These are phyloP conservation scores for Arctopsyche grandis DNA, from an alignment of 1,140 invertebrate species.

Conservation along the genomic window DNA sequence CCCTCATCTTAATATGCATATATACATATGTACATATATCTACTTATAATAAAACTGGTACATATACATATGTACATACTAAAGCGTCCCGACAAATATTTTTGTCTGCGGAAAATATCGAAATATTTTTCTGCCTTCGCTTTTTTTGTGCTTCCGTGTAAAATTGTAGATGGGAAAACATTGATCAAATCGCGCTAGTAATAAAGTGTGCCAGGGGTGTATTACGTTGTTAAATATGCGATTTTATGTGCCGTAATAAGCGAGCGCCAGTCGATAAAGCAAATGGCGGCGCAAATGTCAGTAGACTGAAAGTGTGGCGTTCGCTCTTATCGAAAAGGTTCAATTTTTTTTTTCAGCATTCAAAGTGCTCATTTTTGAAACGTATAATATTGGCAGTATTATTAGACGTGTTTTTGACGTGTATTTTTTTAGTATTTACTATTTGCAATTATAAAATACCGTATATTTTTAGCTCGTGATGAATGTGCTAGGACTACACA, in stretches of 20 bases:
- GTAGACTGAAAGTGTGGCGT: neutral
- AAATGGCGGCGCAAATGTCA: neutral
- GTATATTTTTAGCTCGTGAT: too few species aligned
- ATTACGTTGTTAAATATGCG: neutral
- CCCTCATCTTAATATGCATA: neutral
- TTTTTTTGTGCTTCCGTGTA: neutral
- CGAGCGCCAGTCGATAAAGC: neutral
- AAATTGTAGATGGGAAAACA: neutral
- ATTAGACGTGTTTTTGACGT: too few species aligned
- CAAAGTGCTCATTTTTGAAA: too few species aligned
- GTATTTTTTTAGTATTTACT: too few species aligned
- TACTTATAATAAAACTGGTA: neutral
- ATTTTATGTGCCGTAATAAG: conserved; percentile 8
- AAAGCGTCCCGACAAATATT: neutral
- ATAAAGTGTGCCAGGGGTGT: conserved; percentile 9
- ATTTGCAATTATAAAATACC: too few species aligned
- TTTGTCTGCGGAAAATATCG: neutral
- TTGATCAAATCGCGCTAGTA: neutral
- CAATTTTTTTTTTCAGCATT: too few species aligned
- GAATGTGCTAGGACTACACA: too few species aligned
- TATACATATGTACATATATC: neutral
- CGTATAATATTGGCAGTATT: too few species aligned
- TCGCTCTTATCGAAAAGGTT: too few species aligned
- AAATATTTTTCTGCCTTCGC: neutral
- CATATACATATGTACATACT: neutral